phyloP scores from a whole-genome alignment of 1,140 invertebrate genomes.

The Drosophila triauraria region DNA sequence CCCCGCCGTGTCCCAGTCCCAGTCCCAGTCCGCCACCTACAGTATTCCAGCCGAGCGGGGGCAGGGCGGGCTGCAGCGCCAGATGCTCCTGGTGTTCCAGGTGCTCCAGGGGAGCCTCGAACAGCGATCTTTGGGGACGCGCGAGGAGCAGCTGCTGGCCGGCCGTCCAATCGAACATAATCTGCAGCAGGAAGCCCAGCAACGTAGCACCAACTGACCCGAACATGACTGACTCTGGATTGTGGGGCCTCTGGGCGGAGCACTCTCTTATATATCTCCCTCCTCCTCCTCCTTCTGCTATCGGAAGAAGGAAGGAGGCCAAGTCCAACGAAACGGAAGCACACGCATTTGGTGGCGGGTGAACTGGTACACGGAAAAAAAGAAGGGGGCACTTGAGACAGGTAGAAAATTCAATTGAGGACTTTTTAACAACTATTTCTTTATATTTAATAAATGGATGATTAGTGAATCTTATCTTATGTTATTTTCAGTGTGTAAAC shows the following conservation, averaged over 20 bases:
- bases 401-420: too few relatives aligned
- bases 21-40: constrained; percentile 9
- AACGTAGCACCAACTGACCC: constrained; percentile 30
- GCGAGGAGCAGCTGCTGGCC: constrained; percentile 48
- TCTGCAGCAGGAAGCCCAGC: constrained; percentile 33
- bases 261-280: constrained; percentile 19
- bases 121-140: constrained; percentile 54
- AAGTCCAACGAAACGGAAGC: constrained; percentile 30
- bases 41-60: constrained; percentile 48
- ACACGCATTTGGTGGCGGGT: constrained; percentile 7
- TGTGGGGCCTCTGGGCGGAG: constrained; percentile 28
- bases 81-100: constrained; percentile 15
- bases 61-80: neutral
- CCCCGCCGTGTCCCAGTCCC: constrained; percentile 3
- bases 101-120: constrained; percentile 10
- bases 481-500: constrained; percentile 12
- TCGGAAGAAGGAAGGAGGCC: constrained; percentile 36
- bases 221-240: constrained; percentile 29
- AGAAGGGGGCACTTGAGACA: neutral
- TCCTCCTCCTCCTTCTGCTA: constrained; percentile 2
- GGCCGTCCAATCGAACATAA: constrained; percentile 6
- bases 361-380: constrained; percentile 12
- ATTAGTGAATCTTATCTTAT: neutral
- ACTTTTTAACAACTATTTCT: too few relatives aligned
- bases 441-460: neutral